These are phyloP conservation scores for Melozone crissalis DNA, from an alignment of 2,113 vertebrate species.

Conservation along the genomic window DNA sequence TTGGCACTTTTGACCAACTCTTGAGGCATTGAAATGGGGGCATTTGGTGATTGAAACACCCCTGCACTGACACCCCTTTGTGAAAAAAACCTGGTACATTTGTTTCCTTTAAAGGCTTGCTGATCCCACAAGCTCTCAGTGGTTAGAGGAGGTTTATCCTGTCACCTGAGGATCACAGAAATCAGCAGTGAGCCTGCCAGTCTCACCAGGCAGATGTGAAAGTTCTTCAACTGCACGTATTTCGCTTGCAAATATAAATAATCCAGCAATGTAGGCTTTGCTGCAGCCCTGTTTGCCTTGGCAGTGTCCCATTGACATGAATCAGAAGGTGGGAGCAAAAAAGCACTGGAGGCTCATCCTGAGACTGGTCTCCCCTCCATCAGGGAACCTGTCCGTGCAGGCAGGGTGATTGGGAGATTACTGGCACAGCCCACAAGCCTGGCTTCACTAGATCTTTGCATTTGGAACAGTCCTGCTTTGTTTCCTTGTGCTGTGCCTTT, in stretches of 20 bases:
- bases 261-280: not conserved
- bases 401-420: conserved; percentile 5
- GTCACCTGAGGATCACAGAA: not conserved
- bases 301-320: not conserved
- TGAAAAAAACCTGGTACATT: not conserved
- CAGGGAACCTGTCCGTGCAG: conserved; percentile 23
- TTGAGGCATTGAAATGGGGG: not conserved
- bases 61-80: not conserved
- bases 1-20: fast-evolving
- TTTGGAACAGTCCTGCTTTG: not conserved
- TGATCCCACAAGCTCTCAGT: not conserved
- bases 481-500: not conserved
- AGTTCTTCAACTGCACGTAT: not conserved
- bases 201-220: not conserved
- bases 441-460: not conserved
- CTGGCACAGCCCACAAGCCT: not conserved
- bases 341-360: not conserved
- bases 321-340: conserved; percentile 38
- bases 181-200: not conserved
- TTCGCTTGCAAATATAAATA: not conserved
- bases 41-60: not conserved
- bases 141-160: not conserved
- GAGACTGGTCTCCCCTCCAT: not conserved
- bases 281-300: conserved; percentile 42
- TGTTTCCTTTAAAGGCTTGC: not conserved